Conservation (phyloP, 2,797 vertebrate genomes). For the Epinephelus awoara region DNA sequence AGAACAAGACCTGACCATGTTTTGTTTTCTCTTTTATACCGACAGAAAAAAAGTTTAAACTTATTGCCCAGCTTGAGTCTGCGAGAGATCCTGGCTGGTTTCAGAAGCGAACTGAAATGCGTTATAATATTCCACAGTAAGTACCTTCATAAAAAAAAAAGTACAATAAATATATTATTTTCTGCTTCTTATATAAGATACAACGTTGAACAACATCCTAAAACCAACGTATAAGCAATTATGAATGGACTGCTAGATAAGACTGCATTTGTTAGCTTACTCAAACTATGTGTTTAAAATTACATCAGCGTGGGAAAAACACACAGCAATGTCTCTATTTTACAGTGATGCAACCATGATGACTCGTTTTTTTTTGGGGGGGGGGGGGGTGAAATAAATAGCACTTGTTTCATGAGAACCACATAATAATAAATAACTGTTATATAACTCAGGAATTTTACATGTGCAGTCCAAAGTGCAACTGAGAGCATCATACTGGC, state of each 20-base stretch:
- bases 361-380: conserved; percentile 39
- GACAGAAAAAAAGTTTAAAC: conserved; percentile 3
- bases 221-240: conserved; percentile 66
- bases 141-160: conserved; percentile 61
- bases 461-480: conserved; percentile 80
- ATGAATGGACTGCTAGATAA: conserved; percentile 64
- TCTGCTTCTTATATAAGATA: conserved; percentile 55
- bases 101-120: conserved; percentile 50
- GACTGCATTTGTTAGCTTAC: conserved; percentile 66
- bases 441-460: conserved; percentile 62
- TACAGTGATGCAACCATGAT: conserved; percentile 69
- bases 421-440: conserved; percentile 73
- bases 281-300: conserved; percentile 65
- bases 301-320: conserved; percentile 70
- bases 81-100: conserved; percentile 15
- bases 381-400: conserved; percentile 65
- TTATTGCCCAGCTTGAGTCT: conserved; percentile 12
- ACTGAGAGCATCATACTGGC: conserved; percentile 59
- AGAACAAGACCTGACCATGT: conserved; percentile 15
- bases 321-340: conserved; percentile 67
- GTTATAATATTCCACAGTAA: conserved; percentile 55
- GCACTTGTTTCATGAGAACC: conserved; percentile 72
- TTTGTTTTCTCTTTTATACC: neutral
- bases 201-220: conserved; percentile 69
- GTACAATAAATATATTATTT: conserved; percentile 51